These are phyloP conservation scores for Entomobrya multifasciata DNA, from an alignment of 2,888 invertebrate genomes.

Conservation along the genomic window DNA sequence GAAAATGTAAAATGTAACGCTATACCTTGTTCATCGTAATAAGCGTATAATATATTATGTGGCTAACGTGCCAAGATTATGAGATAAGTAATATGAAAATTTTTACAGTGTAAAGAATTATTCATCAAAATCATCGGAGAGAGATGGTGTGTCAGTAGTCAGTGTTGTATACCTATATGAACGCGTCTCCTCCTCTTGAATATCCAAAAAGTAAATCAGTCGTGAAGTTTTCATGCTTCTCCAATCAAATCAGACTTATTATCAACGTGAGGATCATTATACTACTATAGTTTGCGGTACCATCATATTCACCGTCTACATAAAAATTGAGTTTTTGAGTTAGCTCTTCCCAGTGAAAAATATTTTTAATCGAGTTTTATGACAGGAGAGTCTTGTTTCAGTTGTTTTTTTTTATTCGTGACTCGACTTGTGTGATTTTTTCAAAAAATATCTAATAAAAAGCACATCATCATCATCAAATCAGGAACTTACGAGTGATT, in stretches of 20 bases:
- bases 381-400: constrained; percentile 52
- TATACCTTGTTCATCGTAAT: constrained; percentile 10
- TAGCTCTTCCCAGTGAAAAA: neutral
- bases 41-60: neutral
- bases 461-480: neutral
- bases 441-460: neutral
- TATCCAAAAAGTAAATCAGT: constrained; percentile 43
- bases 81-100: constrained; percentile 2
- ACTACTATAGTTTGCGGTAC: neutral
- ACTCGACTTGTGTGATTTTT: constrained; percentile 52
- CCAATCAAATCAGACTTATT: constrained; percentile 37
- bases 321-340: too few relatives aligned
- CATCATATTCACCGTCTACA: constrained; percentile 1
- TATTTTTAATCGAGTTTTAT: constrained; percentile 59
- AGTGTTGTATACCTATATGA: constrained; percentile 1
- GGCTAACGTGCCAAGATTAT: constrained; percentile 38
- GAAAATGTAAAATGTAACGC: constrained; percentile 30
- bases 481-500: neutral
- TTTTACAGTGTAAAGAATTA: neutral
- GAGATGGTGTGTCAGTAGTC: neutral
- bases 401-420: constrained; percentile 40
- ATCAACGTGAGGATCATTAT: neutral
- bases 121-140: neutral
- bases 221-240: constrained; percentile 42
- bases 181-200: constrained; percentile 8